Percentiles rank a stretch among this genome's conserved stretches.
Evolutionary conservation across 2,888 invertebrate genomes (phyloP).

Genomic region (Bhutanitis thaidina): DNA sequence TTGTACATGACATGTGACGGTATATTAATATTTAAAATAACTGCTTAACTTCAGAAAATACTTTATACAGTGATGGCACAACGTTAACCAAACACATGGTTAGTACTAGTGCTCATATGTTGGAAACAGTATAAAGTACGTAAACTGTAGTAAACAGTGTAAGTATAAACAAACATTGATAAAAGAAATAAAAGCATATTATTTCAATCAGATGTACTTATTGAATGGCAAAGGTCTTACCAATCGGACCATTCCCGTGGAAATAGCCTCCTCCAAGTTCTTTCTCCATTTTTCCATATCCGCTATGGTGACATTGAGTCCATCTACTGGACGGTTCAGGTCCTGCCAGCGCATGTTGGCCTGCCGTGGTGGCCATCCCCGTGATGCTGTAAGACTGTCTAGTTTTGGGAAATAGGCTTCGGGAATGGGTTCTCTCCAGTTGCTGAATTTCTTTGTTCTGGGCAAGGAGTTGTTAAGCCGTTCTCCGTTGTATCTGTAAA

Average conservation of each 20-base stretch:
- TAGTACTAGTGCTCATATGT: no score
- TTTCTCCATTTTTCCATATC: constrained; percentile 88
- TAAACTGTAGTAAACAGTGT: no score
- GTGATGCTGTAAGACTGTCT: constrained; percentile 84
- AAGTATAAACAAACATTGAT: no score
- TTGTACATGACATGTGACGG: no score
- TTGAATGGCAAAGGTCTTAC: constrained; percentile 60
- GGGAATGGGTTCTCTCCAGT: constrained; percentile 84
- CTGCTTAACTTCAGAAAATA: no score
- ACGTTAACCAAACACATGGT: no score
- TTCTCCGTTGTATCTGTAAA: constrained; percentile 85
- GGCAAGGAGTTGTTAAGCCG: constrained; percentile 85
- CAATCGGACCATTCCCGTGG: constrained; percentile 82
- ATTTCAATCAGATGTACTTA: no score
- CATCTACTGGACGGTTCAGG: constrained; percentile 83
- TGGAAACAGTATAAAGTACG: no score
- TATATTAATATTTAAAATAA: no score
- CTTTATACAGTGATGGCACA: no score
- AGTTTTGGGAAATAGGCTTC: constrained; percentile 92
- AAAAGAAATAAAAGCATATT: neutral
- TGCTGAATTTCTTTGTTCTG: constrained; percentile 82
- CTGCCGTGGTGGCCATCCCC: constrained; percentile 86
- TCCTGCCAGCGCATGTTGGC: constrained; percentile 81
- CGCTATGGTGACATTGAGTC: constrained; percentile 78
- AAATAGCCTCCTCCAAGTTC: constrained; percentile 86